Conservation (phyloP, 2,797 vertebrate species). For the Cetoscarus ocellatus region DNA sequence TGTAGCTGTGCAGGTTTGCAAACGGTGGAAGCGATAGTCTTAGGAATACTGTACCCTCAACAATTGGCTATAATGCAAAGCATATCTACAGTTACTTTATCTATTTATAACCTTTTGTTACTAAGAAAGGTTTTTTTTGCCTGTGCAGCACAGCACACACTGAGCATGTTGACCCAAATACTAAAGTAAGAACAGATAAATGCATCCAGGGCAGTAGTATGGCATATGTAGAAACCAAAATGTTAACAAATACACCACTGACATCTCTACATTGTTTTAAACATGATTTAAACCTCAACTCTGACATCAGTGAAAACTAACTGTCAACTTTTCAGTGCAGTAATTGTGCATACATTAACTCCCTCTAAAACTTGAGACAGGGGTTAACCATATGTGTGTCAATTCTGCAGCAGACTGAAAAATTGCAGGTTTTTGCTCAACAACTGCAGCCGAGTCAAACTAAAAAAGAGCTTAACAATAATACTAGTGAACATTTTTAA, state of each 20-base stretch:
- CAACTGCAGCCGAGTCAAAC: neutral
- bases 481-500: neutral
- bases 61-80: slow-evolving; percentile 5
- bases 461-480: neutral
- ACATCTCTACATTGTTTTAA: too few species aligned
- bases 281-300: too few species aligned
- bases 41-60: slow-evolving; percentile 4
- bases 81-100: neutral
- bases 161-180: slow-evolving; percentile 44
- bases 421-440: neutral
- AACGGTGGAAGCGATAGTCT: slow-evolving; percentile 9
- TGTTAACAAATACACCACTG: neutral
- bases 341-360: too few species aligned
- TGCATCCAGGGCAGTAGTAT: neutral
- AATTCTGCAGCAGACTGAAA: neutral
- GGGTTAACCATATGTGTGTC: neutral
- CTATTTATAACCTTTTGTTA: slow-evolving; percentile 33
- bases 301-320: too few species aligned
- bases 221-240: neutral
- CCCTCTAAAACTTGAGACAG: neutral
- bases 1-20: slow-evolving; percentile 11
- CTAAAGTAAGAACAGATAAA: slow-evolving; percentile 21
- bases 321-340: too few species aligned
- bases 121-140: slow-evolving; percentile 26
- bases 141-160: slow-evolving; percentile 22